Evolutionary conservation across 2,888 invertebrate species (phyloP).

Genomic region (Anthophora plumipes): DNA sequence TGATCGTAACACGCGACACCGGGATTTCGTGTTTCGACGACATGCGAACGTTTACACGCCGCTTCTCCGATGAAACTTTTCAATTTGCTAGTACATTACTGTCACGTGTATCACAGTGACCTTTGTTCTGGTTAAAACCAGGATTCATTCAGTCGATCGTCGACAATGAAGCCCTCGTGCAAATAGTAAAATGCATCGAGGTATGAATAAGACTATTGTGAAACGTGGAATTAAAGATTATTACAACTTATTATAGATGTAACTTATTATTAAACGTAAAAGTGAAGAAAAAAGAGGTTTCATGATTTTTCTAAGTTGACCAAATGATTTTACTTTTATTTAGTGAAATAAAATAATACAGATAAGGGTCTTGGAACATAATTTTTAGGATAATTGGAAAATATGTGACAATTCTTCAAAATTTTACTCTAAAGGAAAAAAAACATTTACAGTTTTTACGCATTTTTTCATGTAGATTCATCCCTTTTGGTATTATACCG

Average conservation of each 20-base stretch:
- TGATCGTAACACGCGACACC: conserved; percentile 10
- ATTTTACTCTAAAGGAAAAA: no score
- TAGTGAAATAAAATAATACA: no score
- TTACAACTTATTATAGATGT: not conserved
- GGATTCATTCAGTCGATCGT: not conserved
- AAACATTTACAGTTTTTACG: no score
- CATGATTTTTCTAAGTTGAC: no score
- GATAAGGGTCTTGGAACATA: no score
- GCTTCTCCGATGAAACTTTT: conserved; percentile 32
- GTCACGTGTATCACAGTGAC: not conserved
- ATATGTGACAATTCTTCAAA: no score
- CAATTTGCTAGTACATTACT: conserved; percentile 14
- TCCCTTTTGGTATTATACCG: no score
- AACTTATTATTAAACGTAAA: not conserved
- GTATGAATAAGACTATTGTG: not conserved
- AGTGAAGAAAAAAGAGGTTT: not conserved
- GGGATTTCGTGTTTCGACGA: conserved; percentile 10
- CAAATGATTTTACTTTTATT: no score
- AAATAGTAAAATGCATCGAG: not conserved
- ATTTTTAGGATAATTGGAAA: no score
- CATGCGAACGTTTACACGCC: conserved; percentile 22
- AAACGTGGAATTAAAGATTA: not conserved
- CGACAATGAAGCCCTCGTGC: not conserved
- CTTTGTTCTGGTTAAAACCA: conserved; percentile 4
- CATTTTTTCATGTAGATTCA: no score